Base-by-base conservation (phyloP, 2,113 vertebrate species). In the Forbesichthys agassizii region DNA sequence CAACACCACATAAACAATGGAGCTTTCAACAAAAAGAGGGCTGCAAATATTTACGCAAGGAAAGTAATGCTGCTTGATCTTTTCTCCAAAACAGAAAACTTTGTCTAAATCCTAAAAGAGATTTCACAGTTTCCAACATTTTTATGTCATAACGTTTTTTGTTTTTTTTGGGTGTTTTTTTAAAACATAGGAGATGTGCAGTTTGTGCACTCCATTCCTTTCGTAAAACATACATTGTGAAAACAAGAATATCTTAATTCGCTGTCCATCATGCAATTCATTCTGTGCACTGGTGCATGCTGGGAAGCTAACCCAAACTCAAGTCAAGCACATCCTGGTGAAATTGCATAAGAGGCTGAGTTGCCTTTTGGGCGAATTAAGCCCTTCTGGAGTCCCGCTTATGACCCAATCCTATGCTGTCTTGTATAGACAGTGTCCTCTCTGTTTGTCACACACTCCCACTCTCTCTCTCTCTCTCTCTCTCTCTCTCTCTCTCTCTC, bases 341-440 rank as follows among this genome's bases (percentile, higher is more conserved):
- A 91, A 90, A 91, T 86, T 90, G 81, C 82, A 83, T 73, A 87
- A 86, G 76, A 86, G 76, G 84, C 80, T 86, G 78, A 88, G 79
- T 82, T 74, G 77, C 76, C 82, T 87, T 86, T 76, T 66, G 84
- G 86, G 72, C 68, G 86, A 84, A 87, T 89, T 83, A 89, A 89
- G 82, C 77, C 74, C 70, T 77, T 81, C 75, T 81, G 87, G 79
- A 66, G 64, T 76, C 71, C 63, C 59, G 77, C 80, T 80, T 82
- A 73, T 74, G 80, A 74, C 78, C 66, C 83, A 81, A 75, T 86
- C 78, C 71, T 73, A 48, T 27, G 8, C 74, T 48, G 73, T 77
- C 84, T 78, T 20, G 51, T 79, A 83, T 81, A 74, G 72, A 70
- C 71, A 55, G 61, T 71, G 53, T 20, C 67, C 62, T 64, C 61